Conservation (phyloP, 2,113 vertebrate species). For the Dolichallabes microphthalmus region DNA sequence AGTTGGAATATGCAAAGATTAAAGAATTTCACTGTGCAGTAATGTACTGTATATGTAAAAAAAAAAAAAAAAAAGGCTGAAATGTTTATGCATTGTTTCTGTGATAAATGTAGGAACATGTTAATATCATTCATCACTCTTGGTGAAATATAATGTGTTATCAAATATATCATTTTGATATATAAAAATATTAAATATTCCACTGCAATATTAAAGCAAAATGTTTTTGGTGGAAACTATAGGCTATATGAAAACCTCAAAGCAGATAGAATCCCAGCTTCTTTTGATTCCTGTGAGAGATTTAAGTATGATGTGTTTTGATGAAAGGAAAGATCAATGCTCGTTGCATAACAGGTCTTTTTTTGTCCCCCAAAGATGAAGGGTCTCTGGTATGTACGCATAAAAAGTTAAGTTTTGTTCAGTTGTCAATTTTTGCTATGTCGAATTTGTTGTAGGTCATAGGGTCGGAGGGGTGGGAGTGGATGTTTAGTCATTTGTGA, state of each 20-base stretch:
- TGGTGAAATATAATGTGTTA: not conserved
- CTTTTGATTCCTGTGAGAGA: not conserved
- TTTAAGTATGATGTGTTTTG: not conserved
- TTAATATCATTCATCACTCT: not conserved
- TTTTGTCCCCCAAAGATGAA: too few species aligned
- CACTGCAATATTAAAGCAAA: not conserved
- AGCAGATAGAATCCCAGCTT: not conserved
- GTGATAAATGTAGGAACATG: not conserved
- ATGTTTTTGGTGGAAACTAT: not conserved
- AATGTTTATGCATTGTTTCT: not conserved
- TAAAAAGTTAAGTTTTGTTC: not conserved
- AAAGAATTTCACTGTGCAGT: too few species aligned
- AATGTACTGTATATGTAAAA: too few species aligned
- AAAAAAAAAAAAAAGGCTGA: too few species aligned
- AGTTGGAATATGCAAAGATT: too few species aligned
- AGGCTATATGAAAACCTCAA: not conserved
- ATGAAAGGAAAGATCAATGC: not conserved
- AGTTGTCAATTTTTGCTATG: not conserved
- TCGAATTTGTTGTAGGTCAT: too few species aligned
- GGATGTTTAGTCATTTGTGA: too few species aligned
- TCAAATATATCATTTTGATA: not conserved
- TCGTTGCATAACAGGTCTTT: not conserved
- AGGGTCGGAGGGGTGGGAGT: too few species aligned
- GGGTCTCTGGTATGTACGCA: not conserved
- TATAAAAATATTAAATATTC: not conserved